Percentiles rank a stretch among this genome's conserved stretches.
Conservation (phyloP, 2,797 vertebrate species). For the Stomatorhinus walkeri region DNA sequence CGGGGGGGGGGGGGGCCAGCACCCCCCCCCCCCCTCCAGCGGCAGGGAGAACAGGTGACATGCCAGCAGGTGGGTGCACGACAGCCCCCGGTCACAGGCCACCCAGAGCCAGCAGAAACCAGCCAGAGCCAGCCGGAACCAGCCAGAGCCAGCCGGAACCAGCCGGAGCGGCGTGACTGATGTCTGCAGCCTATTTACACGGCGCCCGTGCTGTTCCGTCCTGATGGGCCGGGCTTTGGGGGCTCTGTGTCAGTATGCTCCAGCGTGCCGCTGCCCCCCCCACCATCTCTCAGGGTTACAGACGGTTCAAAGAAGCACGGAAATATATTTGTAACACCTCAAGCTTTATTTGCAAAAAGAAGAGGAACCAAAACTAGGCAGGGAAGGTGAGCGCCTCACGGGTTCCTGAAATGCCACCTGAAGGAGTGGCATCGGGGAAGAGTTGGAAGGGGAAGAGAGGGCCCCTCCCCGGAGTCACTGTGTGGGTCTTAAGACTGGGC, state of each 20-base stretch:
- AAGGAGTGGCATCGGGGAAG: neutral
- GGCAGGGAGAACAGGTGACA: neutral
- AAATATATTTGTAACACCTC: neutral
- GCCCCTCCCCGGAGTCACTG: neutral
- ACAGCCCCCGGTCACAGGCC: neutral
- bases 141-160: neutral
- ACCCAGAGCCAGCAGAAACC: neutral
- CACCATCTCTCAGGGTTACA: neutral
- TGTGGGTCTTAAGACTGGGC: neutral
- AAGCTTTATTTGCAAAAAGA: neutral
- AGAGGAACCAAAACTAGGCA: neutral
- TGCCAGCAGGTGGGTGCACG: neutral
- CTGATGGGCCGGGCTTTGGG: neutral
- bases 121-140: neutral
- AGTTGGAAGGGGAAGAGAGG: neutral
- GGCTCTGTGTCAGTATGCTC: neutral
- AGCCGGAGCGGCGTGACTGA: neutral
- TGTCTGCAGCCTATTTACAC: neutral
- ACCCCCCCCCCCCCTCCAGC: neutral
- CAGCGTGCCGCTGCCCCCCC: neutral
- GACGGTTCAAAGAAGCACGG: neutral
- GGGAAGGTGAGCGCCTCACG: neutral
- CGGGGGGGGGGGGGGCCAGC: neutral
- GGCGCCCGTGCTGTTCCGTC: neutral
- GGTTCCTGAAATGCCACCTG: neutral